These are phyloP conservation scores for Datnioides undecimradiatus DNA, from an alignment of 2,113 vertebrate genomes.

Conservation along the genomic window DNA sequence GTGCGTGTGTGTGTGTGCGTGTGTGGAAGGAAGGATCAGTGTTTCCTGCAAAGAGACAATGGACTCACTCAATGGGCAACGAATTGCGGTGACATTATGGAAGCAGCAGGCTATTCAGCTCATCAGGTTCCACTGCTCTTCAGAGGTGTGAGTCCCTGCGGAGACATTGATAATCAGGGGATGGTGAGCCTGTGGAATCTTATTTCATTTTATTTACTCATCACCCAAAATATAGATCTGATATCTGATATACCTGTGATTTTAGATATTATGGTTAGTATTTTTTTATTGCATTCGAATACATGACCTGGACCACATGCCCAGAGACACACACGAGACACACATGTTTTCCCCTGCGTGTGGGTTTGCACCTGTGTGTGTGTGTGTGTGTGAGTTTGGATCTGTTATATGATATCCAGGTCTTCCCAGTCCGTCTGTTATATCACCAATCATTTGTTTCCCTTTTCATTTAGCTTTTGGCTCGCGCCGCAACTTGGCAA, in stretches of 20 bases:
- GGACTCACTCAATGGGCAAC: constrained; percentile 75
- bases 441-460: background rate
- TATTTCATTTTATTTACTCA: too few relatives aligned
- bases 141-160: constrained; percentile 62
- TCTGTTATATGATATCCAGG: background rate
- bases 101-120: constrained; percentile 80
- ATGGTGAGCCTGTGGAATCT: constrained; percentile 72
- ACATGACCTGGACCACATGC: too few relatives aligned
- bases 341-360: background rate
- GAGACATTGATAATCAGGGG: constrained; percentile 75
- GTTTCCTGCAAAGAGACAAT: constrained; percentile 48
- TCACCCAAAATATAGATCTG: too few relatives aligned
- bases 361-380: background rate
- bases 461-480: background rate
- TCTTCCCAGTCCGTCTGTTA: background rate
- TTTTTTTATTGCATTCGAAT: too few relatives aligned
- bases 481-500: background rate
- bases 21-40: constrained; percentile 8
- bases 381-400: background rate
- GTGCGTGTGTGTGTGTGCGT: background rate
- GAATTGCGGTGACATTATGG: constrained; percentile 76
- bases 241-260: too few relatives aligned
- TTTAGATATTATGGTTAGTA: too few relatives aligned
- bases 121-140: constrained; percentile 80
- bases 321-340: too few relatives aligned